These are phyloP conservation scores for Polydrusus tereticollis DNA, from an alignment of 2,888 invertebrate genomes.

Conservation along the genomic window DNA sequence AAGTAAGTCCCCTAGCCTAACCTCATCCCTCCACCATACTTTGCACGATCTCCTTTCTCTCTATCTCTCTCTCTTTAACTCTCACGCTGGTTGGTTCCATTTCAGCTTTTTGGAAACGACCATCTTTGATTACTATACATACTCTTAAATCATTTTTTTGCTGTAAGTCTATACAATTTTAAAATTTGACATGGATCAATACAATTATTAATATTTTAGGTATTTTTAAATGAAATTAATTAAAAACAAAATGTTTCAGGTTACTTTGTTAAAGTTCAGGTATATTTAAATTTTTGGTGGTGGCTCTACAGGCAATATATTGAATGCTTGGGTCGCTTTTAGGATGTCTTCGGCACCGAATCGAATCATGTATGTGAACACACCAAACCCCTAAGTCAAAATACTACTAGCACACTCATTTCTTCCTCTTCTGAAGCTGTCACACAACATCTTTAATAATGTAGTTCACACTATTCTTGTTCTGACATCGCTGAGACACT, in stretches of 20 bases:
- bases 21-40: constrained; percentile 52
- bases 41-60: constrained; percentile 23
- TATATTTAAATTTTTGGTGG: not conserved
- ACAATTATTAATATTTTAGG: too few species aligned
- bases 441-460: not conserved
- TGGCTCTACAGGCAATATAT: not conserved
- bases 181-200: constrained; percentile 18
- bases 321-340: not conserved
- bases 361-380: not conserved
- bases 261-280: not conserved
- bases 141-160: constrained; percentile 15
- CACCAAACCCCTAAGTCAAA: not conserved
- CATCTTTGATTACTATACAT: constrained; percentile 11
- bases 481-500: not conserved
- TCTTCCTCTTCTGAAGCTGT: not conserved
- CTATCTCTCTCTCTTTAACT: constrained; percentile 27
- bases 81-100: constrained; percentile 36
- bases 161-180: not conserved
- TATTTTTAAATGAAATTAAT: too few species aligned
- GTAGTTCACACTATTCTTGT: not conserved
- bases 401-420: not conserved
- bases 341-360: not conserved
- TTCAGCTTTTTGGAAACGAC: constrained; percentile 32
- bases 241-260: not conserved
- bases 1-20: constrained; percentile 82